These are phyloP conservation scores for Lepisosteus oculatus DNA, from an alignment of 2,113 vertebrate genomes.

Conservation along the genomic window DNA sequence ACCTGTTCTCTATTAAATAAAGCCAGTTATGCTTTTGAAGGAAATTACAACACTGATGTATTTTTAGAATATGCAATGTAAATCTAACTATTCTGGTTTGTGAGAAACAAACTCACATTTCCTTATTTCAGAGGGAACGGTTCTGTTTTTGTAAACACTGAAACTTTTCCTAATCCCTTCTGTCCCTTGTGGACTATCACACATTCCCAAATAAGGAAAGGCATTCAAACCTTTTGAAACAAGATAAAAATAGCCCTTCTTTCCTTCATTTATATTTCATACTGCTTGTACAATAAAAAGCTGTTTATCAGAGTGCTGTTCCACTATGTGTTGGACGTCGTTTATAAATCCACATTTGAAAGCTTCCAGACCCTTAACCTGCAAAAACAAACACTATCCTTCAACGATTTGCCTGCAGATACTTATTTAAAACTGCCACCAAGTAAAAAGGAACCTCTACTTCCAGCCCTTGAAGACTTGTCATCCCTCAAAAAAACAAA, in stretches of 20 bases:
- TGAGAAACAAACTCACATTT: too few species aligned
- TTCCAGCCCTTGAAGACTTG: too few species aligned
- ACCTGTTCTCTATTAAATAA: too few species aligned
- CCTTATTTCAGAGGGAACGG: too few species aligned
- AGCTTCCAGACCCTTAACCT: neutral
- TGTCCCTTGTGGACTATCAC: conserved; percentile 43
- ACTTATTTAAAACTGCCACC: neutral
- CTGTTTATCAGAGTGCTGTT: conserved; percentile 27
- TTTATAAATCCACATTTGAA: neutral
- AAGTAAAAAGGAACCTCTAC: too few species aligned
- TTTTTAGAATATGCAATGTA: too few species aligned
- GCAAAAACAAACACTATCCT: conserved; percentile 2
- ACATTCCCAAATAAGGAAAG: conserved; percentile 70
- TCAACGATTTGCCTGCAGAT: neutral
- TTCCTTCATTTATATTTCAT: conserved; percentile 53
- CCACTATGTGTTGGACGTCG: conserved; percentile 9
- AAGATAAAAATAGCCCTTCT: conserved; percentile 59
- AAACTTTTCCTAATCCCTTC: conserved; percentile 46
- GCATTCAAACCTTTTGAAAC: conserved; percentile 48
- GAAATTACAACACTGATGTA: too few species aligned
- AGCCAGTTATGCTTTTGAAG: too few species aligned
- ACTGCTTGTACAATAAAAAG: conserved; percentile 41
- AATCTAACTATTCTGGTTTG: too few species aligned
- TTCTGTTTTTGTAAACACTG: conserved; percentile 33
- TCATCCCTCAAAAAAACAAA: too few species aligned